Evolutionary conservation across 2,888 invertebrate species (phyloP), one percentile per base, ranked within the genome.

Genomic region (Allygus modestus): DNA sequence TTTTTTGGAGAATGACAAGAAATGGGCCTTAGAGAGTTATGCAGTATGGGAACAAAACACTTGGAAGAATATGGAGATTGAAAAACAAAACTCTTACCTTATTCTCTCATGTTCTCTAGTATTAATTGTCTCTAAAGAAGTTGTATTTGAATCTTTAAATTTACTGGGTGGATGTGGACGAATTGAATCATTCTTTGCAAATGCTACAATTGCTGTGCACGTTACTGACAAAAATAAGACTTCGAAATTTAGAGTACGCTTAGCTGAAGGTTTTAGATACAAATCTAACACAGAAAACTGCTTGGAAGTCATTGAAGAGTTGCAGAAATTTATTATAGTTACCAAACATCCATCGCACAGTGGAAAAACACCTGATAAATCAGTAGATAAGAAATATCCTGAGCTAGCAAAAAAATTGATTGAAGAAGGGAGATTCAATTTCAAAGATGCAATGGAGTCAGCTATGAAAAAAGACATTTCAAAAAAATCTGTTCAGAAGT

Each of bases 261-360:
- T 65, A 15, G 26, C 65, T 28, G 31, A 65, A 7, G 65, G 65
- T 65, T 65, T 20, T 17, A 28, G 15, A 26, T 0, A 65, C 2
- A 11, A 28, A 65, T 65, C 65, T 15, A 17, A 28, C 31, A 65
- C 5, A 28, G 65, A 65, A 15, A 65, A 65, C 17, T 65, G 65
- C 31, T 65, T 65, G 65, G 28, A 65, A 31, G 65, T 65, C 1
- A 28, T 31, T 65, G 31, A 65, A 26, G 31, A 65, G n/a, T 65
- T 65, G 28, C 26, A 65, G 65, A 31, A 26, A 31, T 65, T 65
- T 65, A 31, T 65, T 12, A 12, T 0, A 28, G 31, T 31, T 31
- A 28, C 12, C 4, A 28, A 65, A 12, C 31, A 65, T 65, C 26
- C 28, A 15, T 65, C 65, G 12, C 31, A 65, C 17, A 65, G 23